Evolutionary conservation across 2,888 invertebrate species (phyloP).

Genomic region (Epinotia brunnichana): DNA sequence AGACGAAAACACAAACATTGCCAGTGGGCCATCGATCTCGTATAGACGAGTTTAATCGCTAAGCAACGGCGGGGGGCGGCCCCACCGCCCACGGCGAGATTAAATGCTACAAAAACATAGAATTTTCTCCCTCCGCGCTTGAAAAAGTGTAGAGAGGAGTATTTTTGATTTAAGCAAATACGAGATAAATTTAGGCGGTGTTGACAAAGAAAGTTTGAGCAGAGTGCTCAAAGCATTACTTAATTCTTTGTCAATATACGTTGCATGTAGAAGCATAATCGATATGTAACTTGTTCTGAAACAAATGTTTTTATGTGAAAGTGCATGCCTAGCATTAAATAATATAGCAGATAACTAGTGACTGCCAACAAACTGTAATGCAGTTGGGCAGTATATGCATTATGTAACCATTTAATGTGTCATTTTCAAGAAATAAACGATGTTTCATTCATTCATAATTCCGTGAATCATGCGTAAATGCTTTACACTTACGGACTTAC

Average conservation of each 20-base stretch:
- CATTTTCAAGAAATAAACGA: too few relatives aligned
- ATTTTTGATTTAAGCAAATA: slow-evolving; percentile 39
- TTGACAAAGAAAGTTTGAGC: slow-evolving; percentile 9
- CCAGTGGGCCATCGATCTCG: slow-evolving; percentile 43
- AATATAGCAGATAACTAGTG: too few relatives aligned
- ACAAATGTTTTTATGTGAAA: too few relatives aligned
- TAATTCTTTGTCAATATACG: neutral
- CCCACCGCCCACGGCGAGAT: slow-evolving; percentile 57
- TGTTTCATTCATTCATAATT: too few relatives aligned
- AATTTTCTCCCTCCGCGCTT: slow-evolving; percentile 48
- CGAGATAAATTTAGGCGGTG: slow-evolving; percentile 5
- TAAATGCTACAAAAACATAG: slow-evolving; percentile 62
- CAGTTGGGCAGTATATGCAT: too few relatives aligned
- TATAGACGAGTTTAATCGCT: slow-evolving; percentile 67
- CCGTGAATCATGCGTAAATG: neutral
- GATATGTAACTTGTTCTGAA: too few relatives aligned
- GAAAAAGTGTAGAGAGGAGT: slow-evolving; percentile 38
- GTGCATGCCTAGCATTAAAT: too few relatives aligned
- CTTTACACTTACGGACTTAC: too few relatives aligned
- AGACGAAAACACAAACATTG: slow-evolving; percentile 38
- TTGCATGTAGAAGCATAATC: too few relatives aligned
- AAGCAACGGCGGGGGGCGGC: slow-evolving; percentile 54
- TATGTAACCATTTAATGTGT: too few relatives aligned
- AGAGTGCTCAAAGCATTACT: slow-evolving; percentile 2
- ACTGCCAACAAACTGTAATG: too few relatives aligned